A percentile compares a stretch with the other conserved stretches of the same genome.
Evolutionary conservation across 2,113 vertebrate species (phyloP).

Genomic region (Nesoenas mayeri): DNA sequence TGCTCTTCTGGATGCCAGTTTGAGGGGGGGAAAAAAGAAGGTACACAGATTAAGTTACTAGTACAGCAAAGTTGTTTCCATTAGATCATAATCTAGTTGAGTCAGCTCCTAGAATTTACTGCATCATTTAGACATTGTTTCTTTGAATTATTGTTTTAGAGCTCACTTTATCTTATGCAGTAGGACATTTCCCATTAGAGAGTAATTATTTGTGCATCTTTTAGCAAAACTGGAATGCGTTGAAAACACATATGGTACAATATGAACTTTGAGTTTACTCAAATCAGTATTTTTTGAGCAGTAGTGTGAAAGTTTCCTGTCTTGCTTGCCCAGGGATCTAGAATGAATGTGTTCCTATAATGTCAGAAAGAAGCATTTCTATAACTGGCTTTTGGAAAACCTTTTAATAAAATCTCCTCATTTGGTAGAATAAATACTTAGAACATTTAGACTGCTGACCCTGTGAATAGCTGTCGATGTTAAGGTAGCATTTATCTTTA

Average conservation of each 20-base stretch:
- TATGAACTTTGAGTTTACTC: not conserved
- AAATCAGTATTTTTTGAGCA: not conserved
- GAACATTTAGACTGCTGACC: not conserved
- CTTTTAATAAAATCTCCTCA: not conserved
- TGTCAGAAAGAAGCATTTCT: not conserved
- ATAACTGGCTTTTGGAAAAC: not conserved
- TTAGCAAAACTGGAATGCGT: not conserved
- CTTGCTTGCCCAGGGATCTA: not conserved
- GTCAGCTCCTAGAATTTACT: not conserved
- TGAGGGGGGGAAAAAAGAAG: not conserved
- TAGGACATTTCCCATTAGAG: not conserved
- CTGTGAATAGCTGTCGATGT: not conserved
- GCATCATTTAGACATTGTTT: not conserved
- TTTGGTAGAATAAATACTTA: not conserved
- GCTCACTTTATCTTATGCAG: not conserved
- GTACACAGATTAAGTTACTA: not conserved
- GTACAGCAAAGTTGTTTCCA: not conserved
- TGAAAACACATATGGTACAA: not conserved
- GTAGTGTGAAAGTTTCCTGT: not conserved
- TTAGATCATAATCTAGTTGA: not conserved
- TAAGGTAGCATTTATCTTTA: constrained; percentile 37
- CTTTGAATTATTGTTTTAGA: not conserved
- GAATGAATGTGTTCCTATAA: not conserved
- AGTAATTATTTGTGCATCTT: not conserved
- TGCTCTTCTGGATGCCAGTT: not conserved